A percentile compares a stretch with the other conserved stretches of the same genome.
phyloP scores from a whole-genome alignment of 2,797 vertebrate species.

The Neostethus bicornis region DNA sequence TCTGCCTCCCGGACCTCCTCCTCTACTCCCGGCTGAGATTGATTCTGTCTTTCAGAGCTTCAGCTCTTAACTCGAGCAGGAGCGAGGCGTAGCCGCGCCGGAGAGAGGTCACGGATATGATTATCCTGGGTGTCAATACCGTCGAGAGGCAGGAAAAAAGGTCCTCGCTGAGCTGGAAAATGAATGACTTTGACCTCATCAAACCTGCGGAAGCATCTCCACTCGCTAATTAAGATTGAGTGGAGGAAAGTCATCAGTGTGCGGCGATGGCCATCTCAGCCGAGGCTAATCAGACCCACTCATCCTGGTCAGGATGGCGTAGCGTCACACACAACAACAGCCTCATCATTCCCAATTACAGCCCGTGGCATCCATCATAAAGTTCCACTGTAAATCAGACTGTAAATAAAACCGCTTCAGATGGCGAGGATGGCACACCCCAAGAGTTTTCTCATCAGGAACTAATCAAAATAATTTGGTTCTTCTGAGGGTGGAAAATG shows the following conservation, averaged over 20 bases:
- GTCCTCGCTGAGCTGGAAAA: slow-evolving; percentile 75
- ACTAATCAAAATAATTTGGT: background rate
- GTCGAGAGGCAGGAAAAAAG: slow-evolving; percentile 59
- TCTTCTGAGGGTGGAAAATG: background rate
- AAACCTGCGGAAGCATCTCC: slow-evolving; percentile 74
- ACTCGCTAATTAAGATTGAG: slow-evolving; percentile 80
- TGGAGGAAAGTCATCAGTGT: slow-evolving; percentile 65
- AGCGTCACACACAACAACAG: too few relatives aligned
- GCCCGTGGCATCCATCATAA: slow-evolving; percentile 75
- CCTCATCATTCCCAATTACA: slow-evolving; percentile 80
- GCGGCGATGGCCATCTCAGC: slow-evolving; percentile 54
- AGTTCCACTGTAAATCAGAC: slow-evolving; percentile 66
- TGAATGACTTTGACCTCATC: slow-evolving; percentile 81
- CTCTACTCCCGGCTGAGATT: slow-evolving; percentile 42
- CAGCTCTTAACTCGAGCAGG: too few relatives aligned
- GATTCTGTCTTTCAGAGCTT: slow-evolving; percentile 52
- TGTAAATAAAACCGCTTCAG: slow-evolving; percentile 61
- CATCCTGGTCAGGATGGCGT: too few relatives aligned
- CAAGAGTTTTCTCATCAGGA: background rate
- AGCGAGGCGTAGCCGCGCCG: slow-evolving; percentile 44
- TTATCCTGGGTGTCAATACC: slow-evolving; percentile 76
- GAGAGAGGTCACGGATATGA: slow-evolving; percentile 74
- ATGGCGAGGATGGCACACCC: slow-evolving; percentile 20
- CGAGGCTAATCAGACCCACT: slow-evolving; percentile 65
- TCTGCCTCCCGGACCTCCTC: slow-evolving; percentile 32